Evolutionary conservation across 2,797 vertebrate genomes (phyloP).

Genomic region (Notolepis coatsorum): DNA sequence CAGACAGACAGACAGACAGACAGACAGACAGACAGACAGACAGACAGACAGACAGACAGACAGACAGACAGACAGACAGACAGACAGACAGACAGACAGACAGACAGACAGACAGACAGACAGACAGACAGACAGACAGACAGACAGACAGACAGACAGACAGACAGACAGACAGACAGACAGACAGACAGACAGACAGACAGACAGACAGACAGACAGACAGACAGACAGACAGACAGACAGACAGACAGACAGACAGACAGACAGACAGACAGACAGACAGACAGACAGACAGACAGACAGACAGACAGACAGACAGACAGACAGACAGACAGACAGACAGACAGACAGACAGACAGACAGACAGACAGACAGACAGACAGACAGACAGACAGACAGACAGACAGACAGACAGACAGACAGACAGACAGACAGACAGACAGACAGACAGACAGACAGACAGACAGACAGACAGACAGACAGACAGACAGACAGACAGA

Average conservation of each 20-base stretch:
- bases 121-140: conserved; percentile 81
- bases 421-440: conserved; percentile 74
- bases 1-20: conserved; percentile 2
- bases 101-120: conserved; percentile 75
- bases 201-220: conserved; percentile 1
- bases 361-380: conserved; percentile 1
- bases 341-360: conserved; percentile 18
- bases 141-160: conserved; percentile 50
- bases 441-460: conserved; percentile 80
- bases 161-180: conserved; percentile 3
- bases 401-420: conserved; percentile 59
- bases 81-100: background rate
- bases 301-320: conserved; percentile 14
- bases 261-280: conserved; percentile 76
- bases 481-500: conserved; percentile 28
- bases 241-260: conserved; percentile 28
- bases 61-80: conserved; percentile 2
- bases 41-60: background rate
- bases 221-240: background rate
- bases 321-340: conserved; percentile 1
- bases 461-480: background rate
- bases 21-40: conserved; percentile 22
- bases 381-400: background rate
- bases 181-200: conserved; percentile 20
- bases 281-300: conserved; percentile 83